Conservation (phyloP, 2,888 invertebrate species). For the Syrista parreyssii region DNA sequence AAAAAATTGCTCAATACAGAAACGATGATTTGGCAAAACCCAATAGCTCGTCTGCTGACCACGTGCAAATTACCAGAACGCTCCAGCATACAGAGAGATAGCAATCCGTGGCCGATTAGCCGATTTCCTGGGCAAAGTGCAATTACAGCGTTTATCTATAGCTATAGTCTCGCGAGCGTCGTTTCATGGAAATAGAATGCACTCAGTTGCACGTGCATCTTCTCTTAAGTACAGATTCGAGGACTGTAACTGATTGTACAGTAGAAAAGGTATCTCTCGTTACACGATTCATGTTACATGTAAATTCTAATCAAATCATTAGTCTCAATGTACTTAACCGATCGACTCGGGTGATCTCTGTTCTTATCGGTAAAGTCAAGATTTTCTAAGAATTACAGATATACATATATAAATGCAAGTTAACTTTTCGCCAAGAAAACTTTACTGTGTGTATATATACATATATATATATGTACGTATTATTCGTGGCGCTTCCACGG, state of each 20-base stretch:
- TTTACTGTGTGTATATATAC: neutral
- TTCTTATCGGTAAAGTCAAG: neutral
- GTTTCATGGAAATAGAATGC: neutral
- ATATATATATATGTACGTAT: neutral
- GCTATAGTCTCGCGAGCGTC: neutral
- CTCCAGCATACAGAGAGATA: constrained; percentile 5
- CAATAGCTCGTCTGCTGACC: constrained; percentile 34
- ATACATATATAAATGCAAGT: neutral
- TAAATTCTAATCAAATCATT: neutral
- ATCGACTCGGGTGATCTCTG: neutral
- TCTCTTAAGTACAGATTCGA: neutral
- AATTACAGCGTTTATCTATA: neutral
- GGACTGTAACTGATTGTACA: neutral
- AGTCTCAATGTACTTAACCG: neutral
- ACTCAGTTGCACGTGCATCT: neutral
- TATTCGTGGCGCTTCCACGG: neutral
- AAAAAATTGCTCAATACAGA: neutral
- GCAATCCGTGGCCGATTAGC: constrained; percentile 40
- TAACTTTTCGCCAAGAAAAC: neutral
- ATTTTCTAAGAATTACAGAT: neutral
- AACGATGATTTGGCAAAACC: neutral
- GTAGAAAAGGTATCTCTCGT: neutral
- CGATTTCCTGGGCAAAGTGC: constrained; percentile 32
- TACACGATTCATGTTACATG: neutral
- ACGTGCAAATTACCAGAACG: constrained; percentile 25